phyloP scores from a whole-genome alignment of 2,888 invertebrate genomes.

The Bembecia ichneumoniformis region DNA sequence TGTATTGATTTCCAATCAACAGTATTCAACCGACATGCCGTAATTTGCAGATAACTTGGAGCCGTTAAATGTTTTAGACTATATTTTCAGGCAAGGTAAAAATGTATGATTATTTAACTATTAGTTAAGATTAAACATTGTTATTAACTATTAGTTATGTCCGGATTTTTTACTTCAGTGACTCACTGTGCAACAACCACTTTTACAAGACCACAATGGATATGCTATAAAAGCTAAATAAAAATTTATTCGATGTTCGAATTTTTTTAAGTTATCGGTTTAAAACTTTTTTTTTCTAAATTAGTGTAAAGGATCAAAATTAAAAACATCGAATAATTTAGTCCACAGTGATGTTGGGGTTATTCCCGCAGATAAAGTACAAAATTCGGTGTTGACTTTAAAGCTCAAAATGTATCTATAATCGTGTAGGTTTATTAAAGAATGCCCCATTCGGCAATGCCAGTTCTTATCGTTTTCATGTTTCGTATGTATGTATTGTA shows the following conservation, averaged over 20 bases:
- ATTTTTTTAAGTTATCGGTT: constrained; percentile 60
- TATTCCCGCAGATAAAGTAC: constrained; percentile 65
- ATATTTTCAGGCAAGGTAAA: constrained; percentile 44
- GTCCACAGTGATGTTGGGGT: constrained; percentile 66
- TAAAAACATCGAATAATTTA: constrained; percentile 68
- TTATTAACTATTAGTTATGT: constrained; percentile 25
- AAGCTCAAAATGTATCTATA: constrained; percentile 61
- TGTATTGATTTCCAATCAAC: constrained; percentile 66
- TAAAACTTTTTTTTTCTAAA: constrained; percentile 58
- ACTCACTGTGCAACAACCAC: constrained; percentile 56
- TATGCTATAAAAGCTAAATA: constrained; percentile 47
- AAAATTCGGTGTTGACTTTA: constrained; percentile 70
- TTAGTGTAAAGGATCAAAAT: constrained; percentile 62
- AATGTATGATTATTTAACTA: background rate
- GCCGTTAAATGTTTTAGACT: constrained; percentile 54
- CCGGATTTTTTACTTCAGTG: constrained; percentile 64
- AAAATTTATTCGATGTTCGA: constrained; percentile 32
- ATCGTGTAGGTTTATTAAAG: constrained; percentile 55
- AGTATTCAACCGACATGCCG: constrained; percentile 66
- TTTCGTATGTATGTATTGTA: constrained; percentile 32
- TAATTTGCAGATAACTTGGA: constrained; percentile 66
- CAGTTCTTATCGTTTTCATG: constrained; percentile 50
- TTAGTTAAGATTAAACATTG: background rate
- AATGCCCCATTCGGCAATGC: constrained; percentile 53
- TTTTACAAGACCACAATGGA: constrained; percentile 67